Percentiles rank a stretch among this genome's conserved stretches.
phyloP scores from a whole-genome alignment of 2,797 vertebrate genomes.

The Caiman crocodilus region DNA sequence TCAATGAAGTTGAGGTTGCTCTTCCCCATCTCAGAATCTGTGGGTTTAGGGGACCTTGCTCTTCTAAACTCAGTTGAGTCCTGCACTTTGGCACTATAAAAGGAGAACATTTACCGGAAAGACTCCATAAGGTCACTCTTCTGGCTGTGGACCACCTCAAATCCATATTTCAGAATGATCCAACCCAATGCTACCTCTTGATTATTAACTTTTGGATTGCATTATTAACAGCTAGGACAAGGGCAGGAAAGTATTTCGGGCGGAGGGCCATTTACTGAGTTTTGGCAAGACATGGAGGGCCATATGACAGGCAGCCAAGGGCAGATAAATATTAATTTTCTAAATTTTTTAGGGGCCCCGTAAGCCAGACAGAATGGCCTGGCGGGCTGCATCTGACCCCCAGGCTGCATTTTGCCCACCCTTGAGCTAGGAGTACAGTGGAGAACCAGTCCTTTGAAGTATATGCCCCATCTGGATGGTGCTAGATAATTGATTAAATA shows the following conservation, averaged over 20 bases:
- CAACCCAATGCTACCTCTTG: no score
- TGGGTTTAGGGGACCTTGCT: neutral
- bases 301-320: no score
- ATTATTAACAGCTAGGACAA: neutral
- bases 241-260: neutral
- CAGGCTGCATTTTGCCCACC: no score
- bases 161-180: neutral
- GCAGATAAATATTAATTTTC: no score
- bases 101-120: neutral
- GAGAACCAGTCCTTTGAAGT: neutral
- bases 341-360: no score
- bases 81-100: neutral
- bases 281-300: no score
- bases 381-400: no score
- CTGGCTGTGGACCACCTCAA: neutral
- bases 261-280: no score
- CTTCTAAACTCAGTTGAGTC: neutral
- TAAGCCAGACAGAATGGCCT: no score
- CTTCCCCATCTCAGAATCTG: neutral
- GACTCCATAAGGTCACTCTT: neutral
- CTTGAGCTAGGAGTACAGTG: neutral
- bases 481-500: neutral
- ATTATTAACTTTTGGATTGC: no score
- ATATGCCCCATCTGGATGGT: neutral
- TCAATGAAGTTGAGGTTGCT: neutral